Evolutionary conservation across 2,888 invertebrate species (phyloP).

Genomic region (Ernsta delagoae): DNA sequence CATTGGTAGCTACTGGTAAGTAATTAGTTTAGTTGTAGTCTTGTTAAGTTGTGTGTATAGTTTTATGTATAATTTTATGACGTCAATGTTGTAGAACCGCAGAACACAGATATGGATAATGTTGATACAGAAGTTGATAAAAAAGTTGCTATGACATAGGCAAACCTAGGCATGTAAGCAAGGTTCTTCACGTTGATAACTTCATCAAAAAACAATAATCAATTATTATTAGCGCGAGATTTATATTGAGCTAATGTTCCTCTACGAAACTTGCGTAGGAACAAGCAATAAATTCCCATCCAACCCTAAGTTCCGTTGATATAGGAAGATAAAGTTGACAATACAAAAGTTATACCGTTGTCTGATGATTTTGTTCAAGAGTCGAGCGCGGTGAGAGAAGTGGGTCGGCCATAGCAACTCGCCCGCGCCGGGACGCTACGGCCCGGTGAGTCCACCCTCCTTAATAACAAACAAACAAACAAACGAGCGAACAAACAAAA

Average conservation of each 20-base stretch:
- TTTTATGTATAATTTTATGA: too few species aligned
- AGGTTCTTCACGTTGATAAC: too few species aligned
- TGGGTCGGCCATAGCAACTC: slow-evolving; percentile 71
- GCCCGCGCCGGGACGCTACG: slow-evolving; percentile 54
- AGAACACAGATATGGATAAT: too few species aligned
- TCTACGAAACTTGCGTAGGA: neutral
- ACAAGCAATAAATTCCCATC: neutral
- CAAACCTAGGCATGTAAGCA: too few species aligned
- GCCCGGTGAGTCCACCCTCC: slow-evolving; percentile 71
- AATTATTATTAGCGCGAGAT: too few species aligned
- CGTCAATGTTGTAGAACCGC: too few species aligned
- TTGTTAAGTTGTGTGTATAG: too few species aligned
- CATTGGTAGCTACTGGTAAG: too few species aligned
- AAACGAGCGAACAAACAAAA: slow-evolving; percentile 32
- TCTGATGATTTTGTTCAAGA: slow-evolving; percentile 81
- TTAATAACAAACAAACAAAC: slow-evolving; percentile 42
- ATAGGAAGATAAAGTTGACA: slow-evolving; percentile 40
- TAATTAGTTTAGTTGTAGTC: too few species aligned
- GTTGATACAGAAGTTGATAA: too few species aligned
- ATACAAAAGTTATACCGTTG: slow-evolving; percentile 33
- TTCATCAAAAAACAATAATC: too few species aligned
- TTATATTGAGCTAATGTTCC: neutral
- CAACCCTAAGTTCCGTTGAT: neutral
- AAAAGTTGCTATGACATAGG: too few species aligned
- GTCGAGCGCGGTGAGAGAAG: slow-evolving; percentile 71